Percentiles rank a stretch among this genome's conserved stretches.
These are phyloP conservation scores for Agriotes lineatus DNA, from an alignment of 2,888 invertebrate species.

Conservation along the genomic window DNA sequence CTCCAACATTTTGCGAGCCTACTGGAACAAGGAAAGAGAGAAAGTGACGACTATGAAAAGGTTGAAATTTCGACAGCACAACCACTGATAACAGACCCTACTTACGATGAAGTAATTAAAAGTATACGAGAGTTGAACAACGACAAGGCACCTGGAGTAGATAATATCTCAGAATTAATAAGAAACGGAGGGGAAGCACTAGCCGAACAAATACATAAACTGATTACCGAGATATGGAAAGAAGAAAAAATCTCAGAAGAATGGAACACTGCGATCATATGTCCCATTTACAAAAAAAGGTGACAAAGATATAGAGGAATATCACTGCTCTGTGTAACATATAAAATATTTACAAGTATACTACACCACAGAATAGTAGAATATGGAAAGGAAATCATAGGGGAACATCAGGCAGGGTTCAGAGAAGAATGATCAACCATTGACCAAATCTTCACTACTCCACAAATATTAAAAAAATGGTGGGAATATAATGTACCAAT, in stretches of 20 bases:
- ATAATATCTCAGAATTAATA: not conserved
- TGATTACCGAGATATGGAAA: not conserved
- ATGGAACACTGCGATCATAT: not conserved
- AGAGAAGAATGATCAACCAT: not conserved
- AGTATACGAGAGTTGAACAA: not conserved
- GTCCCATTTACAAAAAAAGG: not conserved
- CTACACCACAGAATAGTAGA: not conserved
- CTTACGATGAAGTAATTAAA: not conserved
- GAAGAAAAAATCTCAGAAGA: not conserved
- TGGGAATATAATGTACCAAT: not conserved
- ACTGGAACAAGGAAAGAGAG: not conserved
- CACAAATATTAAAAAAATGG: not conserved
- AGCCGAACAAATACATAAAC: not conserved
- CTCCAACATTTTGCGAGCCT: not conserved
- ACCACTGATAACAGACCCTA: not conserved
- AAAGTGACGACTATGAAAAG: not conserved
- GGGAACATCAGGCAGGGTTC: not conserved
- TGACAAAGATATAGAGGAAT: conserved; percentile 1
- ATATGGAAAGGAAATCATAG: not conserved
- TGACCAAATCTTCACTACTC: not conserved
- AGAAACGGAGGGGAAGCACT: not conserved
- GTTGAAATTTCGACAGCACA: not conserved
- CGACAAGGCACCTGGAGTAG: not conserved
- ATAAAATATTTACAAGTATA: not conserved
- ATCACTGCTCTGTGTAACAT: not conserved